phyloP scores from a whole-genome alignment of 2,888 invertebrate genomes.

The Pristionchus maxplancki region DNA sequence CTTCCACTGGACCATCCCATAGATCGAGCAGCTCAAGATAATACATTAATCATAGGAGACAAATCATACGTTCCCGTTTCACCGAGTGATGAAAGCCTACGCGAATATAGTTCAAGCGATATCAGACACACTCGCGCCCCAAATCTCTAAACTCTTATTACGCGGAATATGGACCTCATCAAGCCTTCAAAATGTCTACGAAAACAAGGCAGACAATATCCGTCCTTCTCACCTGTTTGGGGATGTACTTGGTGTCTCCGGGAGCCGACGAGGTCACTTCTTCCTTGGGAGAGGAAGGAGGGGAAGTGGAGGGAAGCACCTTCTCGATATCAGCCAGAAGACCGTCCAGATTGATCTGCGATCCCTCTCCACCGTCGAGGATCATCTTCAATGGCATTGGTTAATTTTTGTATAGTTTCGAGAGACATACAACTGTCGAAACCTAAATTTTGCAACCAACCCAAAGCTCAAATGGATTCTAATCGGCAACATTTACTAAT shows the following conservation, averaged over 20 bases:
- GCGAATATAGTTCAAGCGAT: too few relatives aligned
- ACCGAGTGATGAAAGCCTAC: neutral
- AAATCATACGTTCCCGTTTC: neutral
- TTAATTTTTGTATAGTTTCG: too few relatives aligned
- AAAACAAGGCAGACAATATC: too few relatives aligned
- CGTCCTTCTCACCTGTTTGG: slow-evolving; percentile 29
- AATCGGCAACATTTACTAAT: too few relatives aligned
- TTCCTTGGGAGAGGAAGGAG: neutral
- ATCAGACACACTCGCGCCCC: neutral
- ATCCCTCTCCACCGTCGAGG: slow-evolving; percentile 5
- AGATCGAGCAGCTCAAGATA: slow-evolving; percentile 26
- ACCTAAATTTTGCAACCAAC: neutral
- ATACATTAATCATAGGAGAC: too few relatives aligned
- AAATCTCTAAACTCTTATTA: too few relatives aligned
- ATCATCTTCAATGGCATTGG: slow-evolving; percentile 53
- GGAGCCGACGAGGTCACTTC: neutral
- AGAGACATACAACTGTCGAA: neutral
- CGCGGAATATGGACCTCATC: too few relatives aligned
- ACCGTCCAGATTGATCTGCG: slow-evolving; percentile 52
- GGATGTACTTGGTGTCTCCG: slow-evolving; percentile 1
- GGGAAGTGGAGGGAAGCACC: slow-evolving; percentile 19
- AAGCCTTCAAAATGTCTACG: too few relatives aligned
- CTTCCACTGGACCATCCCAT: slow-evolving; percentile 58
- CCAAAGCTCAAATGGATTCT: too few relatives aligned
- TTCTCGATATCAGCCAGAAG: slow-evolving; percentile 54